Evolutionary conservation across 2,888 invertebrate genomes (phyloP).

Genomic region (Tinea trinotella): DNA sequence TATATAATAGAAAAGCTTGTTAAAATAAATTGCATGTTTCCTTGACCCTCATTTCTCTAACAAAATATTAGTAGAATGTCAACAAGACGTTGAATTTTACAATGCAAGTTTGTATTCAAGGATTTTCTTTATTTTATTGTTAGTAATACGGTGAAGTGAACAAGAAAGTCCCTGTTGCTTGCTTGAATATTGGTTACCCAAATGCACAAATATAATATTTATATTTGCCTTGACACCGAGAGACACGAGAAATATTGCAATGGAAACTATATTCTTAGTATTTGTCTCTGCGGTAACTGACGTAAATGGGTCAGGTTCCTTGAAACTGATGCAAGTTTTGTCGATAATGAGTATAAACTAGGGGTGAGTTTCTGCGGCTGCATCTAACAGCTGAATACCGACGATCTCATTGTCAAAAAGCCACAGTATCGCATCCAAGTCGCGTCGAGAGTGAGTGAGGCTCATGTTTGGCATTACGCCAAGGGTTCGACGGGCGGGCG

Average conservation of each 20-base stretch:
- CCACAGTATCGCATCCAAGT: constrained; percentile 7
- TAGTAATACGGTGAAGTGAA: background rate
- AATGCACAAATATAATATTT: background rate
- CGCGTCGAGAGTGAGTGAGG: background rate
- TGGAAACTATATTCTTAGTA: background rate
- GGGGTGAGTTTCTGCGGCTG: constrained; percentile 6
- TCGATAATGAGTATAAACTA: constrained; percentile 12
- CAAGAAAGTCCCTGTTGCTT: background rate
- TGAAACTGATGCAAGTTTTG: constrained; percentile 1
- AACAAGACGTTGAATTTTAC: too few relatives aligned
- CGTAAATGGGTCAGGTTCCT: background rate
- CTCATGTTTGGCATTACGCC: constrained; percentile 16
- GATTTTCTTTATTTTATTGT: background rate
- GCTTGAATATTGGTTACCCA: background rate
- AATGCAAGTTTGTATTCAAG: background rate
- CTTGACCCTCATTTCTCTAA: too few relatives aligned
- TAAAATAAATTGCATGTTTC: too few relatives aligned
- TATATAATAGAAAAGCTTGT: too few relatives aligned
- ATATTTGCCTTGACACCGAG: background rate
- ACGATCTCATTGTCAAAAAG: constrained; percentile 14
- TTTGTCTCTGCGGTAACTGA: background rate
- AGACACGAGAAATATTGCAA: background rate
- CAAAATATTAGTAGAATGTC: too few relatives aligned
- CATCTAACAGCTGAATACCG: background rate
- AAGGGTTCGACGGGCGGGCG: constrained; percentile 18